A percentile compares a stretch with the other conserved stretches of the same genome.
Conservation (phyloP, 1,140 invertebrate species). For the Dolichoris vasculosae region DNA sequence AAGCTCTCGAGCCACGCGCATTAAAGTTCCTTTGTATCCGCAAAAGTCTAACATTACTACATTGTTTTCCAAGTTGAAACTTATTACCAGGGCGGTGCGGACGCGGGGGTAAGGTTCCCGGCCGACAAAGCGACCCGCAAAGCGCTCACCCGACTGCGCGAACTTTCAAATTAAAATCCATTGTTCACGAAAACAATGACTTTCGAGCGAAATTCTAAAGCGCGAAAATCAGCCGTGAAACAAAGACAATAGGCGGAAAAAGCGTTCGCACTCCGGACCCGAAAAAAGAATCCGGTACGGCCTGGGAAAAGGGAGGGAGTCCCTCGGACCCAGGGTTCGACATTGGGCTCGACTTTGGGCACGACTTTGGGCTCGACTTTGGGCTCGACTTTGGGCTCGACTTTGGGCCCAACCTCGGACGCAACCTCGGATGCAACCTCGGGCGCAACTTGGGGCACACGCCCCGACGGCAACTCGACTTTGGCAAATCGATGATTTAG, state of each 20-base stretch:
- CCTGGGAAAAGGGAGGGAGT: not conserved
- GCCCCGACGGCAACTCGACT: not conserved
- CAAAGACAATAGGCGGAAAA: conserved; percentile 51
- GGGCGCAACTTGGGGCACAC: not conserved
- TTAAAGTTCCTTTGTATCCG: conserved; percentile 19
- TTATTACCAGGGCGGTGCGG: conserved; percentile 2
- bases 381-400: too few relatives aligned
- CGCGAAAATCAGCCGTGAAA: conserved; percentile 50
- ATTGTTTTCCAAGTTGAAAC: conserved; percentile 38
- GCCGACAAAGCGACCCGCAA: conserved; percentile 24
- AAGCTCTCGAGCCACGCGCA: not conserved
- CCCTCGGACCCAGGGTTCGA: too few relatives aligned
- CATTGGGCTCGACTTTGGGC: too few relatives aligned
- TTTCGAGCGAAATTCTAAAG: conserved; percentile 11
- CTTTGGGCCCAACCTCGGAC: too few relatives aligned
- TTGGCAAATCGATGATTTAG: conserved; percentile 45
- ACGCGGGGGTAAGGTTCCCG: not conserved
- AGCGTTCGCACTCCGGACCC: conserved; percentile 25
- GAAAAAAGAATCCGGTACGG: not conserved
- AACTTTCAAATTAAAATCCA: conserved; percentile 48
- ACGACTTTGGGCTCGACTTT: too few relatives aligned
- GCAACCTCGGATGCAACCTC: too few relatives aligned
- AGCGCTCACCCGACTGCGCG: conserved; percentile 1
- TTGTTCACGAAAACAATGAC: conserved; percentile 52
- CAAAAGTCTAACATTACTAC: not conserved